Evolutionary conservation across 2,888 invertebrate species (phyloP).

Genomic region (Diachrysia chrysitis): DNA sequence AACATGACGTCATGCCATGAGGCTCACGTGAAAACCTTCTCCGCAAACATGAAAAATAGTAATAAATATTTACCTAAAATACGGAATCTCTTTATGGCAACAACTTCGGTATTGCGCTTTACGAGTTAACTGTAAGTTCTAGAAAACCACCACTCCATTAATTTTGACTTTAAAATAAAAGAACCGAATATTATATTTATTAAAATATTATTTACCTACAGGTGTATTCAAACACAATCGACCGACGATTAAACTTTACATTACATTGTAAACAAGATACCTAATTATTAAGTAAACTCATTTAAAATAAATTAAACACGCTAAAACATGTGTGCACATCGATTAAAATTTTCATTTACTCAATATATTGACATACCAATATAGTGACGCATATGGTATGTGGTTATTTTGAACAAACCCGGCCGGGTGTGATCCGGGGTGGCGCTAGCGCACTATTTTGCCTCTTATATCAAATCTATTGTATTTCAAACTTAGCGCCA

Average conservation of each 20-base stretch:
- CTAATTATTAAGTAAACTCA: constrained; percentile 54
- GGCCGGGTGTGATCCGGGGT: constrained; percentile 61
- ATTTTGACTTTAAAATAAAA: background rate
- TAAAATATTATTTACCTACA: constrained; percentile 34
- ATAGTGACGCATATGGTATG: constrained; percentile 50
- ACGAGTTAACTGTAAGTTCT: background rate
- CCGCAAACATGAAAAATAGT: background rate
- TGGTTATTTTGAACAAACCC: constrained; percentile 12
- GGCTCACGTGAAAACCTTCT: constrained; percentile 20
- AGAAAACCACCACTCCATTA: background rate
- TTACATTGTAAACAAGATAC: constrained; percentile 45
- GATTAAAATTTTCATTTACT: constrained; percentile 55
- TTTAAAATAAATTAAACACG: constrained; percentile 49
- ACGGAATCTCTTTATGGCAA: background rate
- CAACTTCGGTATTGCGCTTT: background rate
- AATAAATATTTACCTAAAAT: background rate
- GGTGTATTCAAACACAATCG: constrained; percentile 43
- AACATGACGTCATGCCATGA: constrained; percentile 50
- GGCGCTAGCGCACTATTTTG: constrained; percentile 75
- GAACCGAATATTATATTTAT: background rate
- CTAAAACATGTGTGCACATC: constrained; percentile 55
- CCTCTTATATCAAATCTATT: constrained; percentile 69
- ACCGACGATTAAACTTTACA: constrained; percentile 46
- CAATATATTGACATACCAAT: constrained; percentile 53
- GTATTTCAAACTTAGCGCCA: constrained; percentile 85